Percentiles rank a stretch among this genome's conserved stretches.
These are phyloP conservation scores for Eristalis pertinax DNA, from an alignment of 2,888 invertebrate species.

Conservation along the genomic window DNA sequence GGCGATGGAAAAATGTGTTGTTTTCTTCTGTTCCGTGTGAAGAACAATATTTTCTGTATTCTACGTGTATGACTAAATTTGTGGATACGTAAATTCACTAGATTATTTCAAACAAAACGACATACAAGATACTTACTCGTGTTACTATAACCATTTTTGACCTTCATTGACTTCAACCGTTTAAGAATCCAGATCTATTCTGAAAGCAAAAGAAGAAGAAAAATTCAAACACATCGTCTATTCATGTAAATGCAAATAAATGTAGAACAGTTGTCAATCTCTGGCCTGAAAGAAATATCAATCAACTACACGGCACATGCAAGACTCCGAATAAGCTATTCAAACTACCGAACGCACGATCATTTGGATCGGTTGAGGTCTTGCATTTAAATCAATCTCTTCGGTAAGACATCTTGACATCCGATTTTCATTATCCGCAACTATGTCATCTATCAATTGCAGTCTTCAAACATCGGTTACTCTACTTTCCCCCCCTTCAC, in stretches of 20 bases:
- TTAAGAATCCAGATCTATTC: constrained; percentile 57
- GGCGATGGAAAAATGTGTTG: no score
- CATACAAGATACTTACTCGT: constrained; percentile 84
- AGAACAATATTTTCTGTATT: no score
- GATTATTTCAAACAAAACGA: background rate
- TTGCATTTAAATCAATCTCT: constrained; percentile 60
- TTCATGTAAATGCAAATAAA: background rate
- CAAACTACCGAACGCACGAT: constrained; percentile 28
- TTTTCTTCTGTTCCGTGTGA: no score
- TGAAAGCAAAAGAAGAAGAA: constrained; percentile 45
- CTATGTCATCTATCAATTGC: constrained; percentile 38
- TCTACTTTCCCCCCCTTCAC: constrained; percentile 32
- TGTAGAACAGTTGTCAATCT: background rate
- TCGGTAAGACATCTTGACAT: constrained; percentile 31
- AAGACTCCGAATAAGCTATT: constrained; percentile 50
- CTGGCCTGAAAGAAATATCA: background rate
- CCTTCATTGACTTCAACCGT: constrained; percentile 80
- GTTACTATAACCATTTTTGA: constrained; percentile 90
- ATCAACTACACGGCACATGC: background rate
- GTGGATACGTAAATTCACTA: background rate
- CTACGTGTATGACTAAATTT: no score
- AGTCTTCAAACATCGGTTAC: constrained; percentile 36
- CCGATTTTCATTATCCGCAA: constrained; percentile 21
- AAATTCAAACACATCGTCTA: background rate
- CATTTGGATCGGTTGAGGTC: constrained; percentile 52